These are phyloP conservation scores for Apocheima hispidaria DNA, from an alignment of 2,888 invertebrate species.

Conservation along the genomic window DNA sequence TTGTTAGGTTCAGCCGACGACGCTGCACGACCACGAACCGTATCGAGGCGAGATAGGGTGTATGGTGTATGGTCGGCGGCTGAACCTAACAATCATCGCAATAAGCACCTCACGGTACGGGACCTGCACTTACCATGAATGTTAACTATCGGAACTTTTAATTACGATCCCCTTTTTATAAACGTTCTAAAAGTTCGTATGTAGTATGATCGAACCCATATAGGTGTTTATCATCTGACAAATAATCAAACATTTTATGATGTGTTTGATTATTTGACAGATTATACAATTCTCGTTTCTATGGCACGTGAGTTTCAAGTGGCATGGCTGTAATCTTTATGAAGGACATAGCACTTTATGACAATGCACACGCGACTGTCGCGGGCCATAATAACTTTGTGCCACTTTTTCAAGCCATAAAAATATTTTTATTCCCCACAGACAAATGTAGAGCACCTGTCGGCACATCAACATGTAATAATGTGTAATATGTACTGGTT, in stretches of 20 bases:
- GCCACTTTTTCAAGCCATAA: slow-evolving; percentile 45
- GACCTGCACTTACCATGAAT: too few species aligned
- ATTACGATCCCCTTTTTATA: too few species aligned
- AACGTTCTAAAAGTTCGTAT: too few species aligned
- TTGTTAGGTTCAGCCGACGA: too few species aligned
- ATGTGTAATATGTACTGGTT: too few species aligned
- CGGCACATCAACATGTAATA: slow-evolving; percentile 36
- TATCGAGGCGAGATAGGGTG: too few species aligned
- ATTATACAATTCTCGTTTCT: slow-evolving; percentile 7
- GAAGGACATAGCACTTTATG: slow-evolving; percentile 44
- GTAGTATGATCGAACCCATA: not conserved
- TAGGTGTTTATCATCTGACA: slow-evolving; percentile 3
- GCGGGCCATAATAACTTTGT: slow-evolving; percentile 35
- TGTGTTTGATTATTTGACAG: slow-evolving; percentile 1
- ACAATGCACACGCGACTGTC: slow-evolving; percentile 38
- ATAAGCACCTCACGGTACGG: too few species aligned
- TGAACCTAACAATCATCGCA: too few species aligned
- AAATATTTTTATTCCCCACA: slow-evolving; percentile 44
- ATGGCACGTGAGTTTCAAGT: slow-evolving; percentile 27
- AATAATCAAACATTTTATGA: slow-evolving; percentile 8
- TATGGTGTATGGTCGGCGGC: too few species aligned
- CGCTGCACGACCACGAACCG: too few species aligned
- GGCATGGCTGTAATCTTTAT: slow-evolving; percentile 37
- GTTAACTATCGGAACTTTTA: too few species aligned
- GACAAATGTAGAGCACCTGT: slow-evolving; percentile 36